phyloP scores from a whole-genome alignment of 2,113 vertebrate genomes.

The Ginglymostoma cirratum region DNA sequence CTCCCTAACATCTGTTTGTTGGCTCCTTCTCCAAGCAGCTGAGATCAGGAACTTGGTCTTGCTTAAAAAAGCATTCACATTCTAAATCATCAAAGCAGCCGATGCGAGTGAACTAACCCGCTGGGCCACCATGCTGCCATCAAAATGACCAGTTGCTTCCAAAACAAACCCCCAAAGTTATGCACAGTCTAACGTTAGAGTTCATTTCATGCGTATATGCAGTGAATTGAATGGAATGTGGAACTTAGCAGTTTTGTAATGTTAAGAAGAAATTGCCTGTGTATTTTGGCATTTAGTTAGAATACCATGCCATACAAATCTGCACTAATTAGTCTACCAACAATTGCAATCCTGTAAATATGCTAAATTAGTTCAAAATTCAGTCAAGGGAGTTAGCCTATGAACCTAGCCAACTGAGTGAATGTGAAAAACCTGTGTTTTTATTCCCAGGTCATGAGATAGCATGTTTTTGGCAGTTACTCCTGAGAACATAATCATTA shows the following conservation, averaged over 20 bases:
- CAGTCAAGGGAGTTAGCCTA: not conserved
- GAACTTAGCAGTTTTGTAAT: constrained; percentile 17
- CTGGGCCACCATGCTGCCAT: not conserved
- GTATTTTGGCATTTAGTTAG: constrained; percentile 21
- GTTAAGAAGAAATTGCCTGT: not conserved
- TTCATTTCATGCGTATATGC: not conserved
- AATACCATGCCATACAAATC: not conserved
- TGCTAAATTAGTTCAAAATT: constrained; percentile 8
- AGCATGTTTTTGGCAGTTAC: constrained; percentile 12
- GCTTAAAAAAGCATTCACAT: not conserved
- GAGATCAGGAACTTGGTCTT: not conserved
- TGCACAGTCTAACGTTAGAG: not conserved
- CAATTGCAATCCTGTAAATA: constrained; percentile 1
- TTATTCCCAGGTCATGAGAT: not conserved
- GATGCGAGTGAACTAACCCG: not conserved
- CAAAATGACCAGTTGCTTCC: not conserved
- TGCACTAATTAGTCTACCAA: not conserved
- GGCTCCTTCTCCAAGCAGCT: not conserved
- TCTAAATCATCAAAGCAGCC: not conserved
- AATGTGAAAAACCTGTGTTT: not conserved
- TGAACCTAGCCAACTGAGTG: not conserved
- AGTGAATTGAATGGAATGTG: not conserved
- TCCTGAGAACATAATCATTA: constrained; percentile 18
- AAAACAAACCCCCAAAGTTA: not conserved
- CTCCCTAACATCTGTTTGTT: not conserved